Evolutionary conservation across 2,113 vertebrate genomes (phyloP).

Genomic region (Siniperca chuatsi): DNA sequence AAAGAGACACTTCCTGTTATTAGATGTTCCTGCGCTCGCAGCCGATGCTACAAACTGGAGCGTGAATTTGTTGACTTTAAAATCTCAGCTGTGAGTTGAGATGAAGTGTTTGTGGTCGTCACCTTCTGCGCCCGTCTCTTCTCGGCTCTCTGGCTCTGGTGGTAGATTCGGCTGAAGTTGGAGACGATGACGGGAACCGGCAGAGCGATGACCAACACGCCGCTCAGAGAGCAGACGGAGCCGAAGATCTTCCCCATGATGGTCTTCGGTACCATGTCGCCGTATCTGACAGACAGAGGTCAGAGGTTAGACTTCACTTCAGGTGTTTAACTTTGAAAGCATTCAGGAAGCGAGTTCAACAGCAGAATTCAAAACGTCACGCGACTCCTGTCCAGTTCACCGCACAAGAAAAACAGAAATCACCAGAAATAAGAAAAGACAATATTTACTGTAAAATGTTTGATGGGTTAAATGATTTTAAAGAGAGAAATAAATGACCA

Average conservation of each 20-base stretch:
- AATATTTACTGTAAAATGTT: no score
- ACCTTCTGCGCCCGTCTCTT: conserved; percentile 97
- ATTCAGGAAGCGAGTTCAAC: no score
- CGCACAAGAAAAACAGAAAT: no score
- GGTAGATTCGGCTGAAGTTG: conserved; percentile 99
- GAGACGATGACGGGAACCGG: conserved; percentile 98
- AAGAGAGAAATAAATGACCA: no score
- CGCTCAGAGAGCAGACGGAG: conserved; percentile 95
- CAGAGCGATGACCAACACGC: conserved; percentile 96
- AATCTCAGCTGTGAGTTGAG: background rate
- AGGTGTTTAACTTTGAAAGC: no score
- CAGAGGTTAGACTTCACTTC: background rate
- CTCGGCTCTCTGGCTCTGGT: conserved; percentile 97
- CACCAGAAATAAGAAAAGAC: no score
- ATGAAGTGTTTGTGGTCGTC: background rate
- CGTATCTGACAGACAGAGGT: conserved; percentile 86
- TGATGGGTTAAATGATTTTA: no score
- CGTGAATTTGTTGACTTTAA: no score
- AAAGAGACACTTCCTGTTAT: background rate
- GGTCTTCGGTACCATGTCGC: conserved; percentile 98
- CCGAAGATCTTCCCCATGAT: conserved; percentile 97
- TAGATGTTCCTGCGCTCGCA: no score
- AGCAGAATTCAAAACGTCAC: no score
- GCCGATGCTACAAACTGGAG: no score
- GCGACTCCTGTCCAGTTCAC: no score